A percentile compares a stretch with the other conserved stretches of the same genome.
Conservation (phyloP, 2,797 vertebrate species). For the Hoplostethus atlanticus region DNA sequence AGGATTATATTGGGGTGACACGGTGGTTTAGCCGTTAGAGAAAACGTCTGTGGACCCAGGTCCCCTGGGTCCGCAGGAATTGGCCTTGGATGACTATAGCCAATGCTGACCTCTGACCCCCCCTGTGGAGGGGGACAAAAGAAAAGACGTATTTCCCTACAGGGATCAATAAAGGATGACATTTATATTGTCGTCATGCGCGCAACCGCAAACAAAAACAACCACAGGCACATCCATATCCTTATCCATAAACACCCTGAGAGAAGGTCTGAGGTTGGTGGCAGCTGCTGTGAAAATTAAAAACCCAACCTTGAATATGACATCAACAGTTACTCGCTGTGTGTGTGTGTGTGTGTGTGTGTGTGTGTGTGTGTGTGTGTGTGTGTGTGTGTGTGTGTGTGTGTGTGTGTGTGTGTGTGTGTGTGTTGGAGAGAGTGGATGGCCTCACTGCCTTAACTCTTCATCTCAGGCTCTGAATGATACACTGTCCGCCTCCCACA, state of each 20-base stretch:
- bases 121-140: too few relatives aligned
- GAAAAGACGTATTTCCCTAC: too few relatives aligned
- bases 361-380: not conserved
- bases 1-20: constrained; percentile 6
- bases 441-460: not conserved
- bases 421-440: not conserved
- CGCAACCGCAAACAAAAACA: not conserved
- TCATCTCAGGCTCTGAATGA: constrained; percentile 6
- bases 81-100: not conserved
- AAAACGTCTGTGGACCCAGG: too few relatives aligned
- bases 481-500: constrained; percentile 5
- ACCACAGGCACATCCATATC: not conserved
- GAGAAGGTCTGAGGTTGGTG: constrained; percentile 8
- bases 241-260: not conserved
- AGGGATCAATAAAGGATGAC: not conserved
- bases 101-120: not conserved
- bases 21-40: not conserved
- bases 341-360: not conserved
- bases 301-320: constrained; percentile 8
- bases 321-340: constrained; percentile 4
- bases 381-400: not conserved
- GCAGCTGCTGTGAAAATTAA: constrained; percentile 6
- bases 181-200: not conserved
- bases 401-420: not conserved
- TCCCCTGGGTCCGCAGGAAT: too few relatives aligned